Conservation (phyloP, 2,797 vertebrate genomes). For the Monodelphis domestica region DNA sequence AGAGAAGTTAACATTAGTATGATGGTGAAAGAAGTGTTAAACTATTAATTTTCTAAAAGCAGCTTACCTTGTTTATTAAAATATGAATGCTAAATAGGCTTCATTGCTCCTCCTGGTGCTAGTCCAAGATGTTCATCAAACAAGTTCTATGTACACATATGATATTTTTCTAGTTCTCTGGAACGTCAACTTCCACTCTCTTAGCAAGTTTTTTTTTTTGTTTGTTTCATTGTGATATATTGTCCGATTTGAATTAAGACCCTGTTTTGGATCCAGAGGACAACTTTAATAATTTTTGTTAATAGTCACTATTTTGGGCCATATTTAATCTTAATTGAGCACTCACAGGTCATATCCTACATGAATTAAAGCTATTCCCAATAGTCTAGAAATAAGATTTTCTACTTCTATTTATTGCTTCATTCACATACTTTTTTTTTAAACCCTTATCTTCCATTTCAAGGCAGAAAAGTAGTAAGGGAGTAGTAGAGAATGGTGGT, state of each 20-base stretch:
- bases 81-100: background rate
- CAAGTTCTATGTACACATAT: background rate
- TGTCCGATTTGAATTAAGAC: constrained; percentile 21
- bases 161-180: background rate
- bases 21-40: constrained; percentile 27
- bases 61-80: constrained; percentile 7
- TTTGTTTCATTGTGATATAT: background rate
- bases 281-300: background rate
- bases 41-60: background rate
- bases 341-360: background rate
- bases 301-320: constrained; percentile 10
- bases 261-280: background rate
- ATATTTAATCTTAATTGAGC: constrained; percentile 36
- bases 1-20: constrained; percentile 13
- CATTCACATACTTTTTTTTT: no score
- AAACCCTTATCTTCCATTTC: no score
- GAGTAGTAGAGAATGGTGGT: no score
- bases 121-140: background rate
- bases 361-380: constrained; percentile 33
- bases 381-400: constrained; percentile 27
- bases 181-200: no score
- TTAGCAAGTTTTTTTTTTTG: background rate
- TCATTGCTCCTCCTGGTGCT: background rate
- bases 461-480: no score
- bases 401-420: constrained; percentile 4